A percentile compares a stretch with the other conserved stretches of the same genome.
Evolutionary conservation across 2,888 invertebrate species (phyloP).

Genomic region (Ditula angustiorana): DNA sequence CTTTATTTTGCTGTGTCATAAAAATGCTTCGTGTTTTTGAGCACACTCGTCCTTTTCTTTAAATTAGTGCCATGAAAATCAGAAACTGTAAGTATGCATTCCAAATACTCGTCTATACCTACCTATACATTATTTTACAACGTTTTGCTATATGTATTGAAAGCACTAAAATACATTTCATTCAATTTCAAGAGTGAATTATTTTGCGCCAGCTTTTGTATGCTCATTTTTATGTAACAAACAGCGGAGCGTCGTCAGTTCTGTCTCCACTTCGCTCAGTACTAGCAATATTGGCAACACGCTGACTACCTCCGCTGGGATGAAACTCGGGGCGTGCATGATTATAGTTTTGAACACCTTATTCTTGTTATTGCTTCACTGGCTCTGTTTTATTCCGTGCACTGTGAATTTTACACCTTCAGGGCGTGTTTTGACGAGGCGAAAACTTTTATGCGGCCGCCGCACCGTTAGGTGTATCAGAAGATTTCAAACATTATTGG

Average conservation of each 20-base stretch:
- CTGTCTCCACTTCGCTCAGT: not conserved
- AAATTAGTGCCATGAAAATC: too few species aligned
- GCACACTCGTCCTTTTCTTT: too few species aligned
- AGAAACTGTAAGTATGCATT: too few species aligned
- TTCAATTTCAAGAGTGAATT: not conserved
- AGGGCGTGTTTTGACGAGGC: not conserved
- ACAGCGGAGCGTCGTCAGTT: not conserved
- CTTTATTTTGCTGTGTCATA: too few species aligned
- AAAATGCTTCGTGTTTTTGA: too few species aligned
- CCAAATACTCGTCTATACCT: too few species aligned
- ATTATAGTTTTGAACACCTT: slow-evolving; percentile 21
- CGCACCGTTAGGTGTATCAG: too few species aligned
- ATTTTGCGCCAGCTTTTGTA: not conserved
- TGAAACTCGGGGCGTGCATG: not conserved
- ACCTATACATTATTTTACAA: too few species aligned
- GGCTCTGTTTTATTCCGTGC: slow-evolving; percentile 3
- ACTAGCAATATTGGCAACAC: slow-evolving; percentile 6
- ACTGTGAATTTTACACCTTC: not conserved
- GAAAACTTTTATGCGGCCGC: not conserved
- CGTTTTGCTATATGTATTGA: too few species aligned
- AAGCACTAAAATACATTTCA: too few species aligned
- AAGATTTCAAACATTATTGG: too few species aligned
- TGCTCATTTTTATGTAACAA: not conserved
- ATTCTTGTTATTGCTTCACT: not conserved
- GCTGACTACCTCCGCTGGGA: slow-evolving; percentile 17